These are phyloP conservation scores for Agrypnus murinus DNA, from an alignment of 2,888 invertebrate genomes.

Conservation along the genomic window DNA sequence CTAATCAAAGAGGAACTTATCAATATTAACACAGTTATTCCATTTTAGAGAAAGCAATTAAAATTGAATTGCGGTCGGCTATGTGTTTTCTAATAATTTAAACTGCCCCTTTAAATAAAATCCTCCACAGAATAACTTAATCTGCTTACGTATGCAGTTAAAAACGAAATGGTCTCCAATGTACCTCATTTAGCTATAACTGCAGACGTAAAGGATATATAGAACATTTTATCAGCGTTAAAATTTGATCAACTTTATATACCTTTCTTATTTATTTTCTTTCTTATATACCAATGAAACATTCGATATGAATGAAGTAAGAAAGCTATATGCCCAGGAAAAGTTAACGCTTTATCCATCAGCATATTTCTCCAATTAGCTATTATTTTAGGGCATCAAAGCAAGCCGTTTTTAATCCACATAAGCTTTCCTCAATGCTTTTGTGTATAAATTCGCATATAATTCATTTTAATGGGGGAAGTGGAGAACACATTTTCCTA, in stretches of 20 bases:
- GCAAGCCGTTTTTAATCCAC: constrained; percentile 21
- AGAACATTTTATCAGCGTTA: too few species aligned
- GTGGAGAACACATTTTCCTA: constrained; percentile 10
- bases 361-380: constrained; percentile 13
- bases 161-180: neutral
- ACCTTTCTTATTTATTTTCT: too few species aligned
- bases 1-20: too few species aligned
- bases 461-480: constrained; percentile 24
- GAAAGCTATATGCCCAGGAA: neutral
- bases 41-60: too few species aligned
- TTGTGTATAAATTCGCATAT: constrained; percentile 15
- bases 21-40: too few species aligned
- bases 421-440: constrained; percentile 12
- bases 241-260: too few species aligned
- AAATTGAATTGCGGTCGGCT: too few species aligned
- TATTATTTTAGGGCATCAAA: constrained; percentile 1
- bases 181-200: neutral
- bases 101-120: neutral
- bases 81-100: neutral
- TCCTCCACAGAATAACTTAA: neutral
- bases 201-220: neutral
- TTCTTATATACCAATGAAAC: too few species aligned
- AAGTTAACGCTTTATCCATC: constrained; percentile 10
- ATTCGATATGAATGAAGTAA: too few species aligned
- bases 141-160: neutral